Evolutionary conservation across 1,140 invertebrate genomes (phyloP).

Genomic region (Drosophila leontia): DNA sequence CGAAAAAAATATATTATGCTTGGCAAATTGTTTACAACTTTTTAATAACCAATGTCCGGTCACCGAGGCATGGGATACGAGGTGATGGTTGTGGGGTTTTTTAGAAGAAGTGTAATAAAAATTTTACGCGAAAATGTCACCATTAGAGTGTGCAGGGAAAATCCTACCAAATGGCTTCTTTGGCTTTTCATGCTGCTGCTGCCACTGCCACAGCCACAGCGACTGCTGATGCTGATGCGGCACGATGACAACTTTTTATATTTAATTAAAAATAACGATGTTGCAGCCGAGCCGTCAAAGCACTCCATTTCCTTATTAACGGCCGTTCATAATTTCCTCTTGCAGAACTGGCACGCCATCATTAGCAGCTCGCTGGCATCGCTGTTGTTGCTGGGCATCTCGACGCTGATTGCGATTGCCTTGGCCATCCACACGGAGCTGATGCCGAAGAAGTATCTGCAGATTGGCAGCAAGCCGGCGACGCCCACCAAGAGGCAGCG

Average conservation of each 20-base stretch:
- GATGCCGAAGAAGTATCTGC: slow-evolving; percentile 83
- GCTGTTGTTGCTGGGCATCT: slow-evolving; percentile 79
- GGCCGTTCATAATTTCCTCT: slow-evolving; percentile 56
- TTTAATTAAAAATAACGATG: slow-evolving; percentile 83
- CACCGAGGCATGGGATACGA: slow-evolving; percentile 1
- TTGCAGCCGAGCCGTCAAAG: slow-evolving; percentile 54
- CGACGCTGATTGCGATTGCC: slow-evolving; percentile 83
- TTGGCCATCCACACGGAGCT: slow-evolving; percentile 84
- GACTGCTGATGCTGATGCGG: slow-evolving; percentile 27
- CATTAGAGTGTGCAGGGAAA: slow-evolving; percentile 44
- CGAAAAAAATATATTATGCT: slow-evolving; percentile 2
- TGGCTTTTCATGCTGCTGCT: not conserved
- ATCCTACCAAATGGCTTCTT: slow-evolving; percentile 49
- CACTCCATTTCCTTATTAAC: slow-evolving; percentile 69
- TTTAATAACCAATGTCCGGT: slow-evolving; percentile 65
- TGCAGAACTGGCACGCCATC: slow-evolving; percentile 82
- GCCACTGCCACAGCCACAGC: slow-evolving; percentile 4
- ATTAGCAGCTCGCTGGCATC: slow-evolving; percentile 84
- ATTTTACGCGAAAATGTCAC: slow-evolving; percentile 55
- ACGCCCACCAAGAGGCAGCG: slow-evolving; percentile 43
- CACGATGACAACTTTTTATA: slow-evolving; percentile 72
- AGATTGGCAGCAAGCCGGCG: slow-evolving; percentile 57
- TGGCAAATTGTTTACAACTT: slow-evolving; percentile 64
- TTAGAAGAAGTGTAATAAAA: slow-evolving; percentile 55
- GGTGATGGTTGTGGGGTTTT: not conserved